phyloP scores from a whole-genome alignment of 2,113 vertebrate species.

The Lamprologus tigripictilis region DNA sequence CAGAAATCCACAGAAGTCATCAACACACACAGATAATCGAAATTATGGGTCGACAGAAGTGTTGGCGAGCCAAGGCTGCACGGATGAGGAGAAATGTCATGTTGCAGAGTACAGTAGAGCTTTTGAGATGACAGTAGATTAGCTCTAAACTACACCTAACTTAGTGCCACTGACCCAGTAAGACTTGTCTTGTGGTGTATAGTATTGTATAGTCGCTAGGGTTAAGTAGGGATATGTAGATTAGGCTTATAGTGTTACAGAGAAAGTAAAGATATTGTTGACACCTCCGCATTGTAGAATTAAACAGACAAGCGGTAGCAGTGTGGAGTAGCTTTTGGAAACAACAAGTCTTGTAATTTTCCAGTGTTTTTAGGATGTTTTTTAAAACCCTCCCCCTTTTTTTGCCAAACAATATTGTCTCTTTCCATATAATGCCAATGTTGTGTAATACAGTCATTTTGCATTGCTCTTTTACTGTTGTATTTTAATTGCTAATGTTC shows the following conservation, averaged over 20 bases:
- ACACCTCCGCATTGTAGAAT: constrained; percentile 44
- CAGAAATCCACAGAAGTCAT: not conserved
- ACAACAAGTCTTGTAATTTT: not conserved
- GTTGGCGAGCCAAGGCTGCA: not conserved
- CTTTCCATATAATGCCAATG: constrained; percentile 34
- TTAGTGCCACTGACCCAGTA: constrained; percentile 4
- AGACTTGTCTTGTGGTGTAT: constrained; percentile 50
- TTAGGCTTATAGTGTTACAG: constrained; percentile 9
- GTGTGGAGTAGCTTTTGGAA: constrained; percentile 34
- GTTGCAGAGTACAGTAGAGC: not conserved
- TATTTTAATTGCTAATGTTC: constrained; percentile 57
- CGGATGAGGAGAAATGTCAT: not conserved
- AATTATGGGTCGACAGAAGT: not conserved
- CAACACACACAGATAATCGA: not conserved
- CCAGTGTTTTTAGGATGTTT: constrained; percentile 10
- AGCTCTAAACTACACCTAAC: constrained; percentile 1
- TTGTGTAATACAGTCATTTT: constrained; percentile 46
- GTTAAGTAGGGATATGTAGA: constrained; percentile 30
- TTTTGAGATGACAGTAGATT: not conserved
- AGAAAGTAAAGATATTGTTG: constrained; percentile 3
- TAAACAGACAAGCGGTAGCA: not conserved
- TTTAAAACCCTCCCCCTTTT: not conserved
- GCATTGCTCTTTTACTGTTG: constrained; percentile 48
- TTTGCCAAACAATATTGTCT: constrained; percentile 24
- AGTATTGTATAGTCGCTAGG: constrained; percentile 36